Conservation (phyloP, 2,888 invertebrate genomes). For the Anodontia alba region DNA sequence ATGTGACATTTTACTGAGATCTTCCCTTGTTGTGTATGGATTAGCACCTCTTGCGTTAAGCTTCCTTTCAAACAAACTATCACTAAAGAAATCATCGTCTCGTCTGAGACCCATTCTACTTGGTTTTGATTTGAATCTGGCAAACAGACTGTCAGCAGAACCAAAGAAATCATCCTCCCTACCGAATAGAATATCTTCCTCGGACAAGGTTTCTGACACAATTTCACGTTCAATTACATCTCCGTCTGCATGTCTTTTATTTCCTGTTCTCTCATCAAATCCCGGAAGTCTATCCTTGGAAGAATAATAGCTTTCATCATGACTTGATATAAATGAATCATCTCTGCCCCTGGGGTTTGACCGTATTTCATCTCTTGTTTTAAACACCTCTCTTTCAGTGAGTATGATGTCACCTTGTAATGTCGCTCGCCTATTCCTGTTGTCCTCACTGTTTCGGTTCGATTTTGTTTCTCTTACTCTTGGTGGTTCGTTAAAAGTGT, state of each 20-base stretch:
- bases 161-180: background rate
- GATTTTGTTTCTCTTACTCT: background rate
- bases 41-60: slow-evolving; percentile 12
- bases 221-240: background rate
- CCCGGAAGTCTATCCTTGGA: background rate
- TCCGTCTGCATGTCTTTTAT: background rate
- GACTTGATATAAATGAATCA: slow-evolving; percentile 32
- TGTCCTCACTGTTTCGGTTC: background rate
- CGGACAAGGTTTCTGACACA: background rate
- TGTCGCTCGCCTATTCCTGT: slow-evolving; percentile 41
- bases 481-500: background rate
- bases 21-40: slow-evolving; percentile 47
- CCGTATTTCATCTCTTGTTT: slow-evolving; percentile 46
- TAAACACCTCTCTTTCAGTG: slow-evolving; percentile 36
- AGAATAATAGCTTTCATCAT: slow-evolving; percentile 11
- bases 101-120: background rate
- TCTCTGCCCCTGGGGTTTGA: slow-evolving; percentile 36
- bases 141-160: background rate
- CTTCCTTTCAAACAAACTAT: background rate
- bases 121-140: no score
- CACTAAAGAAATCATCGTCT: background rate
- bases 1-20: slow-evolving; percentile 40
- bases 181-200: background rate
- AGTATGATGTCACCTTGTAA: slow-evolving; percentile 44
- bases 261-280: background rate